Base-by-base conservation (phyloP, 1,140 invertebrate genomes). In the Drosophila pectinifera region DNA sequence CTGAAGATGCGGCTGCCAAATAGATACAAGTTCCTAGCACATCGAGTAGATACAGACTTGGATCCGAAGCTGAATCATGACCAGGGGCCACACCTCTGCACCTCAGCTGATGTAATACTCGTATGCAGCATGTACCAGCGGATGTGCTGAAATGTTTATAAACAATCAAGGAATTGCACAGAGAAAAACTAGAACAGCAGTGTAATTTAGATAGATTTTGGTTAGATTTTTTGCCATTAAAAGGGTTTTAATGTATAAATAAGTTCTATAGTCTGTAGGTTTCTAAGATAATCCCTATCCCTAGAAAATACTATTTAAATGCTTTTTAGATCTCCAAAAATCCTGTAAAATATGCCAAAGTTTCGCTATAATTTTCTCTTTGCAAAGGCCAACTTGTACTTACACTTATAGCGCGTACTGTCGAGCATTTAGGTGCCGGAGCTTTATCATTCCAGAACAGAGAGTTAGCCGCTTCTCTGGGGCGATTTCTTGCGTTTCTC, bases 371-470 rank as follows among this genome's bases (percentile, higher is more conserved):
- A 3, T 34, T 36, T 41, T 39, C 20, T 18, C 5, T 16, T 13
- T 28, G n/a, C 28, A 6, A 6, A 4, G 14, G 2, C 24, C 8
- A 14, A 1, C 2, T 39, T 13, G n/a, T 74, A 88, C 83, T 88
- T 75, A 88, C 83, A 89, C 84, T 83, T 83, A 65, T 69, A 43
- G 46, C 59, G 72, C 80, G 84, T 77, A 88, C 83, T 89, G 79
- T 89, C 68, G 6, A 26, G 39, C 83, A 88, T 88, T 82, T 55
- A 59, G 42, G 42, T 74, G 54, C 43, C 49, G 74, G 55, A 67
- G 43, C 59, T 57, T 53, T 46, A 74, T 43, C 48, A 69, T 67
- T 70, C 69, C 74, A 62, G 78, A 85, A 85, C 68, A 48, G 61
- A 72, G 63, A 57, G 51, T 45, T 61, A 48, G 45, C 58, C 43